Base-by-base conservation (phyloP, 2,797 vertebrate genomes). In the Poeciliopsis infans region DNA sequence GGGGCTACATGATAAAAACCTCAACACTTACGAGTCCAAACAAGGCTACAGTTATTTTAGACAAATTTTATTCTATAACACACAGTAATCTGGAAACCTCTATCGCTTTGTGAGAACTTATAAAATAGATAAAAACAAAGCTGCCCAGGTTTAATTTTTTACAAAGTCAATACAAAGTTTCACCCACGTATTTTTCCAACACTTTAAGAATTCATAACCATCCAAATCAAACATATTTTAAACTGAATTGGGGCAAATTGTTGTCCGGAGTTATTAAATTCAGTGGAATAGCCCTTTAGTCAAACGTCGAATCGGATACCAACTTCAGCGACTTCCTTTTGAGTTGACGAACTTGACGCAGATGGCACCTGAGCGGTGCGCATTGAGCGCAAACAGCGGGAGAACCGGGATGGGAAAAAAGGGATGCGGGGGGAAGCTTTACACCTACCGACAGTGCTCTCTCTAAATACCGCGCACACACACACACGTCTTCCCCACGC, bases 311-410 rank as follows among this genome's bases (percentile, higher is more conserved):
- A 70, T 45, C 68, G 4, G 68, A 70, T 16, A 28, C 68, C 25
- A 46, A 28, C 43, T 70, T 70, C 68, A 69, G 39, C 39, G 20
- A 25, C 39, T 13, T 59, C 41, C 75, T 36, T 64, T 36, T 23
- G 84, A 91, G 90, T 85, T 85, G 74, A 86, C 23, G 46, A 91
- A 93, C 89, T 93, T 93, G 89, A 78, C 79, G 85, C 39, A 78
- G 71, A 86, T 83, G 79, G 79, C 59, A 55, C 57, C 41, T 73
- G 83, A 83, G 66, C 18, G 45, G 72, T 70, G 78, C 36, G 59
- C 73, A 51, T 33, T 79, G 83, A 83, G 78, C 71, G 82, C 45
- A 55, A 51, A 64, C 49, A 55, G 46, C 55, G 79, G 39, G 81
- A 76, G 74, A 69, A 15, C 72, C 41, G 45, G 70, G 47, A 59